Percentiles rank a stretch among this genome's conserved stretches.
These are phyloP conservation scores for Agelastica alni DNA, from an alignment of 2,888 invertebrate genomes.

Conservation along the genomic window DNA sequence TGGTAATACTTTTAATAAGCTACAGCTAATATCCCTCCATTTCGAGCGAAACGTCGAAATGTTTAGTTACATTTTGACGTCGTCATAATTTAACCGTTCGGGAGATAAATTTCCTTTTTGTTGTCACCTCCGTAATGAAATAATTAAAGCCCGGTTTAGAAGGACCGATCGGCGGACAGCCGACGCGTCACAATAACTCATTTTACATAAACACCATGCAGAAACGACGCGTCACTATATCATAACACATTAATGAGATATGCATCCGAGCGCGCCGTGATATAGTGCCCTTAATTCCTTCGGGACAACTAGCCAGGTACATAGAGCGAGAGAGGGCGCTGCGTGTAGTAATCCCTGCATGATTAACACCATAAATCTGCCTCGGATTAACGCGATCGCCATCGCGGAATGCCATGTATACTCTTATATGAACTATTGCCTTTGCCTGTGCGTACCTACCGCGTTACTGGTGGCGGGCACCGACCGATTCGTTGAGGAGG, in stretches of 20 bases:
- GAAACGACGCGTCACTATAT: constrained; percentile 40
- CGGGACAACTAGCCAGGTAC: constrained; percentile 39
- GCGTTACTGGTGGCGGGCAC: too few species aligned
- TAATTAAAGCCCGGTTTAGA: constrained; percentile 11
- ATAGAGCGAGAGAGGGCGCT: constrained; percentile 43
- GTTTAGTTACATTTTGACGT: neutral
- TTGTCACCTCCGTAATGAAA: constrained; percentile 7
- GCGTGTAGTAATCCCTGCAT: constrained; percentile 62
- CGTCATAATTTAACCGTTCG: neutral
- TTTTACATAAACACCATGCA: constrained; percentile 32
- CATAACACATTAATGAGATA: constrained; percentile 49
- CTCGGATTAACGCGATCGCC: constrained; percentile 57
- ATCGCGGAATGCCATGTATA: constrained; percentile 47
- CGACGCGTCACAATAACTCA: constrained; percentile 28
- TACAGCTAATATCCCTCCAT: too few species aligned
- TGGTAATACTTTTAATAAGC: too few species aligned
- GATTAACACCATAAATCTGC: constrained; percentile 69
- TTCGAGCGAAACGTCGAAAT: neutral
- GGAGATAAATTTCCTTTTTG: constrained; percentile 6
- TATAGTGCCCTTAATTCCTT: constrained; percentile 58
- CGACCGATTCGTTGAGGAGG: too few species aligned
- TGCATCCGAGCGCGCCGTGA: constrained; percentile 52
- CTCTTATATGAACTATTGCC: constrained; percentile 47
- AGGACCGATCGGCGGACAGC: constrained; percentile 17
- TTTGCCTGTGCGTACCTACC: constrained; percentile 18